These are phyloP conservation scores for Cerceris rybyensis DNA, from an alignment of 2,888 invertebrate species.

Conservation along the genomic window DNA sequence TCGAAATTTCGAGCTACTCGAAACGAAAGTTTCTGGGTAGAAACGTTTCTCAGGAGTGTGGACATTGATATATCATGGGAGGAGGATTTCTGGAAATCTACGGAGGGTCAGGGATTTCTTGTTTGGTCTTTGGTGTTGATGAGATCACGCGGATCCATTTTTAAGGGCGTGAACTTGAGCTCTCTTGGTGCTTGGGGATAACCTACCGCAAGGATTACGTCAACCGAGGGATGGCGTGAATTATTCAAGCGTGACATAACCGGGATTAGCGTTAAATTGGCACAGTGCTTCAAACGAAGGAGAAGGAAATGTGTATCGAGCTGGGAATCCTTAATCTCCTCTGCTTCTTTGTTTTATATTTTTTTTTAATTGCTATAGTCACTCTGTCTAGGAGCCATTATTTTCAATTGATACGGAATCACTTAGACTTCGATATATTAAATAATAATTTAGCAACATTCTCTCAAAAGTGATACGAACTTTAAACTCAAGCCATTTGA, in stretches of 20 bases:
- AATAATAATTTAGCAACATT: too few relatives aligned
- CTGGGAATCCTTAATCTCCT: neutral
- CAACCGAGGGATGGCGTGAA: slow-evolving; percentile 50
- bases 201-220: slow-evolving; percentile 63
- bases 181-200: slow-evolving; percentile 30
- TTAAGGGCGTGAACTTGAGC: slow-evolving; percentile 33
- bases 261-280: slow-evolving; percentile 64
- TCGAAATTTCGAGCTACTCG: too few relatives aligned
- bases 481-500: too few relatives aligned
- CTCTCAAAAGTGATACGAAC: too few relatives aligned
- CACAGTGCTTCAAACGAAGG: slow-evolving; percentile 26
- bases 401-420: too few relatives aligned
- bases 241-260: slow-evolving; percentile 68
- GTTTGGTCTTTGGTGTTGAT: slow-evolving; percentile 21
- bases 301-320: slow-evolving; percentile 16
- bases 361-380: neutral
- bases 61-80: slow-evolving; percentile 23
- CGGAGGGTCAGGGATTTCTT: slow-evolving; percentile 21
- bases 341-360: neutral
- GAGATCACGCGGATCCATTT: slow-evolving; percentile 20
- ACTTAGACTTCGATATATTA: too few relatives aligned
- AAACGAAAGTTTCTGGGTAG: too few relatives aligned
- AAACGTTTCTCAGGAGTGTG: neutral
- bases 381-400: too few relatives aligned
- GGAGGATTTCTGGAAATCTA: slow-evolving; percentile 53